Evolutionary conservation across 2,113 vertebrate genomes (phyloP), one percentile per base, ranked within the genome.

Genomic region (Sander lucioperca): DNA sequence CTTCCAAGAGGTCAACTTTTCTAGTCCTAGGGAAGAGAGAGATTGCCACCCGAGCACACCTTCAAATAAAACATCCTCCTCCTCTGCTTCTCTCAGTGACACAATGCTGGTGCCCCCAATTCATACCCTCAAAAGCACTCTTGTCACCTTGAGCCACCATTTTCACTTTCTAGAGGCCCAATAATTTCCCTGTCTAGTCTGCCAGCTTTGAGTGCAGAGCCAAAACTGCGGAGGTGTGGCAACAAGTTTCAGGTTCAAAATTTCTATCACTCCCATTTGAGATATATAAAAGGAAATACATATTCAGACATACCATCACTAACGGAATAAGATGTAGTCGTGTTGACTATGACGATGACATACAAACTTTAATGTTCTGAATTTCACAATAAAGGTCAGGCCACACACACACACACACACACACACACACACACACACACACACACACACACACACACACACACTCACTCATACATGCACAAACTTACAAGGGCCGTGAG

Each of bases 71-170:
- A 23, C 13, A 5, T 57, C 50, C 66, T 30, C 48, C 25, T 73
- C 47, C 10, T 58, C 23, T 57, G 21, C n/a, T 18, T 77, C 30
- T 53, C 33, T 68, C 39, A 15, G 43, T 27, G 62, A 61, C 56
- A 65, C 65, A 33, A 1, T 47, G 36, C 61, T 27, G 23, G 43
- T 76, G 75, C 19, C 69, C 72, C 57, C 45, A 36, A 81, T 84
- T 81, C 39, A 61, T 43, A 27, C 61, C 69, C 36, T 67, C 30
- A 72, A 58, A 81, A 80, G 18, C 19, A 21, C n/a, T 0, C 14
- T 48, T 69, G 53, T 85, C 75, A 75, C 74, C 90, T 88, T 82
- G 69, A 90, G 21, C 25, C 36, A 81, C 14, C 12, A 3, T 68
- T 73, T 79, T 79, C 36, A 19, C 51, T 58, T 70, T 71, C 36